Conservation (phyloP, 2,888 invertebrate genomes). For the Idaea straminata region DNA sequence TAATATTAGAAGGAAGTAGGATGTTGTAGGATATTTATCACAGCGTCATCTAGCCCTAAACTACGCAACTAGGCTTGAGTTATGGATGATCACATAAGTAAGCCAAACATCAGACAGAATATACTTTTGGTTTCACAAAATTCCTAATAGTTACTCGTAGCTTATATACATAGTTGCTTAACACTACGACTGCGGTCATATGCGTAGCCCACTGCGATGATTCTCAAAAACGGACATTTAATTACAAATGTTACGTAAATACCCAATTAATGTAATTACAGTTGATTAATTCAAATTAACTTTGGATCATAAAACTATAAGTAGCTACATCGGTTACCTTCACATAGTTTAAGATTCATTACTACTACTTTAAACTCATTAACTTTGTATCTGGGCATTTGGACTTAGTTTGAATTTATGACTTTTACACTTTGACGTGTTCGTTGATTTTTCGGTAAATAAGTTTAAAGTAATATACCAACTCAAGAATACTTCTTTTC, state of each 20-base stretch:
- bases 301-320: background rate
- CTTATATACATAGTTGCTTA: background rate
- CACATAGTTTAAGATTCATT: constrained; percentile 4
- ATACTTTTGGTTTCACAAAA: too few relatives aligned
- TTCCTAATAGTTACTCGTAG: background rate
- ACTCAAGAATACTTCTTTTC: too few relatives aligned
- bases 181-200: background rate
- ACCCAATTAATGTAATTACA: background rate
- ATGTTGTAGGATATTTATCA: too few relatives aligned
- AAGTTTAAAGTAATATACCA: background rate
- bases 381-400: background rate
- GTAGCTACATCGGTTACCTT: background rate
- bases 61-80: too few relatives aligned
- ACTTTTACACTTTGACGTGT: background rate
- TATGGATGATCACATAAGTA: too few relatives aligned
- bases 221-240: background rate
- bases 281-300: background rate
- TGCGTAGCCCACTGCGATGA: background rate
- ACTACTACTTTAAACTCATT: background rate
- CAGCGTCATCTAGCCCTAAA: too few relatives aligned
- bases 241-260: background rate
- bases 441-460: background rate
- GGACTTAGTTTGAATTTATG: background rate
- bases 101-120: too few relatives aligned
- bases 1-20: too few relatives aligned